These are phyloP conservation scores for Alligator mississippiensis DNA, from an alignment of 2,113 vertebrate species.

Conservation along the genomic window DNA sequence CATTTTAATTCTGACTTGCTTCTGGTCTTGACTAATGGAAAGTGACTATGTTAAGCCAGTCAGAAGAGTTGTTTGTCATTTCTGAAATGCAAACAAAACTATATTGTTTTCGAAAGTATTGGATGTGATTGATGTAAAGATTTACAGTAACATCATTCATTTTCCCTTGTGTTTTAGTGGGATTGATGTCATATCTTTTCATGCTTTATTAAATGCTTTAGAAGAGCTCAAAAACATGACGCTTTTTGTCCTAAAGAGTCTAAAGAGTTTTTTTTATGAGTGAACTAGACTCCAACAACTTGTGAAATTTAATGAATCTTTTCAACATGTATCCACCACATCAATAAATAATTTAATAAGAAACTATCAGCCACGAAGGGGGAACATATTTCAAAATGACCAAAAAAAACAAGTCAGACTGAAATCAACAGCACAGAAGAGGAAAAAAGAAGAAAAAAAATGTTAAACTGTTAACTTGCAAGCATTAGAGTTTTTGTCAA, in stretches of 20 bases:
- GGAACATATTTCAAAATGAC: conserved; percentile 81
- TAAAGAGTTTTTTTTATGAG: conserved; percentile 72
- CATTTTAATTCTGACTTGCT: conserved; percentile 99
- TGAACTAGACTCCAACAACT: conserved; percentile 79
- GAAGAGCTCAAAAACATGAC: conserved; percentile 84
- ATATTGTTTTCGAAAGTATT: conserved; percentile 93
- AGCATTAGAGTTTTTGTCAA: conserved; percentile 56
- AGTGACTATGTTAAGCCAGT: conserved; percentile 98
- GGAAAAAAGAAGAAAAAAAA: conserved; percentile 19
- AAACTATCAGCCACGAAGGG: conserved; percentile 80
- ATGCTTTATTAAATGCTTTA: conserved; percentile 93
- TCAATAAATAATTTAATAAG: conserved; percentile 93
- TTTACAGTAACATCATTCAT: conserved; percentile 98
- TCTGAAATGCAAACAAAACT: conserved; percentile 99
- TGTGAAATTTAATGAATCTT: conserved; percentile 89
- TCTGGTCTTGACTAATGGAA: conserved; percentile 98
- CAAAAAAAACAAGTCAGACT: conserved; percentile 62
- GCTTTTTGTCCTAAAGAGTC: conserved; percentile 87
- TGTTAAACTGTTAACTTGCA: conserved; percentile 72
- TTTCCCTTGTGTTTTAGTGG: conserved; percentile 92
- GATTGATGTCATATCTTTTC: conserved; percentile 99
- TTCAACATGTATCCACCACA: conserved; percentile 84
- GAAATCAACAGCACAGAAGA: conserved; percentile 76
- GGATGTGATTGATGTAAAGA: conserved; percentile 92
- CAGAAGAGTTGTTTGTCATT: conserved; percentile 98